Percentiles rank a stretch among this genome's conserved stretches.
phyloP scores from a whole-genome alignment of 2,113 vertebrate genomes.

The Calyptommatus sinebrachiatus region DNA sequence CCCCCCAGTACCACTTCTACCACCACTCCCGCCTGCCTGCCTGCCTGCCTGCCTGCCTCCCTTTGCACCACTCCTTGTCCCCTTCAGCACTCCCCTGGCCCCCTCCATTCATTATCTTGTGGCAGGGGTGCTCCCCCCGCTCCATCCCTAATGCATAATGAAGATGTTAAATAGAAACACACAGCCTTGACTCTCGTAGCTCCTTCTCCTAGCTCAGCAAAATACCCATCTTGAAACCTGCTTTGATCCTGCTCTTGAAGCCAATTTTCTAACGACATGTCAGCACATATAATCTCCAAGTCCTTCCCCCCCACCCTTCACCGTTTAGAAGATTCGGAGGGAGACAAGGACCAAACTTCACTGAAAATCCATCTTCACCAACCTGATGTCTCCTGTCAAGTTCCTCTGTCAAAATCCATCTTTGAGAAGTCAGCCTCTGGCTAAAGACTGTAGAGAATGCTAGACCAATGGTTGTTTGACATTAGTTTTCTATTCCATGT shows the following conservation, averaged over 20 bases:
- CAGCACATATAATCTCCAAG: neutral
- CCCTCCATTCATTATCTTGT: neutral
- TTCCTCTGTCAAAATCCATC: neutral
- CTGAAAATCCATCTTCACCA: neutral
- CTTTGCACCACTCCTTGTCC: neutral
- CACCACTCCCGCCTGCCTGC: neutral
- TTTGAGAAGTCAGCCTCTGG: conserved; percentile 5
- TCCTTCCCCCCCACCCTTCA: too few relatives aligned
- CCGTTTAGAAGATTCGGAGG: neutral
- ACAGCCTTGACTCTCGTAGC: neutral
- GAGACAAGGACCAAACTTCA: conserved; percentile 23
- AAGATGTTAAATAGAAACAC: conserved; percentile 23
- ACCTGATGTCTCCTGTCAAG: neutral
- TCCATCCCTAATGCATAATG: neutral
- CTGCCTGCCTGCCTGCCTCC: neutral
- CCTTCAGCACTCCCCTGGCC: neutral
- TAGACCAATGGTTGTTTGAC: neutral
- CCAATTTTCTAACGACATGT: conserved; percentile 13
- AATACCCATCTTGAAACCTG: neutral
- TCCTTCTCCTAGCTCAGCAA: neutral
- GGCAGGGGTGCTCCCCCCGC: neutral
- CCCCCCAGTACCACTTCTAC: neutral
- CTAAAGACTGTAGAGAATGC: neutral
- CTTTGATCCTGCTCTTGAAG: conserved; percentile 10
- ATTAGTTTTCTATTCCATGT: conserved; percentile 4